Conservation (phyloP, 1,140 invertebrate genomes). For the Cydia pomonella region DNA sequence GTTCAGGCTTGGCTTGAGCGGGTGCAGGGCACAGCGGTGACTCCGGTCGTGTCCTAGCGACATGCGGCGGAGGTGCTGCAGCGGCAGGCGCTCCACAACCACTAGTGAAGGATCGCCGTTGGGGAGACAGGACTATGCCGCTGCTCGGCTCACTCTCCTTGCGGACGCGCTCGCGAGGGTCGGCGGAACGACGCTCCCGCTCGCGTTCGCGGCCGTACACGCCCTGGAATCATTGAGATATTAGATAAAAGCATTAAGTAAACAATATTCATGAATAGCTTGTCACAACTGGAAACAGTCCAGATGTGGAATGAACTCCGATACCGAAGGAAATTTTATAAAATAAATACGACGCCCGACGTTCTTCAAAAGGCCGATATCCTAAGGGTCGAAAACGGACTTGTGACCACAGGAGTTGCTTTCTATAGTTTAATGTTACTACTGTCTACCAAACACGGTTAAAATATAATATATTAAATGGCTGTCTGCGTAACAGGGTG, state of each 20-base stretch:
- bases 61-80: constrained; percentile 71
- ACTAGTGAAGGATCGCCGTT: constrained; percentile 88
- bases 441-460: too few relatives aligned
- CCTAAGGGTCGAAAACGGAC: too few relatives aligned
- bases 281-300: too few relatives aligned
- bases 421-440: too few relatives aligned
- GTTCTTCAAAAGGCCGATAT: too few relatives aligned
- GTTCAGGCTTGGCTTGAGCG: constrained; percentile 61
- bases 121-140: constrained; percentile 90
- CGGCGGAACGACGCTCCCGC: constrained; percentile 83
- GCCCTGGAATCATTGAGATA: constrained; percentile 41
- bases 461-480: too few relatives aligned
- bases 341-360: too few relatives aligned
- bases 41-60: constrained; percentile 78
- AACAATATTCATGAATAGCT: too few relatives aligned
- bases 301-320: too few relatives aligned
- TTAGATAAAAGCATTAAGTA: not conserved
- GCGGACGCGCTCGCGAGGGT: constrained; percentile 89
- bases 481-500: too few relatives aligned
- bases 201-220: constrained; percentile 54
- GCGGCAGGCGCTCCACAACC: constrained; percentile 86
- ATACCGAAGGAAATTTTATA: too few relatives aligned
- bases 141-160: constrained; percentile 86
- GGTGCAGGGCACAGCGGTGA: constrained; percentile 78
- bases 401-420: too few relatives aligned